Percentiles rank a stretch among this genome's conserved stretches.
Conservation (phyloP, 2,797 vertebrate species). For the Gastrophryne carolinensis region DNA sequence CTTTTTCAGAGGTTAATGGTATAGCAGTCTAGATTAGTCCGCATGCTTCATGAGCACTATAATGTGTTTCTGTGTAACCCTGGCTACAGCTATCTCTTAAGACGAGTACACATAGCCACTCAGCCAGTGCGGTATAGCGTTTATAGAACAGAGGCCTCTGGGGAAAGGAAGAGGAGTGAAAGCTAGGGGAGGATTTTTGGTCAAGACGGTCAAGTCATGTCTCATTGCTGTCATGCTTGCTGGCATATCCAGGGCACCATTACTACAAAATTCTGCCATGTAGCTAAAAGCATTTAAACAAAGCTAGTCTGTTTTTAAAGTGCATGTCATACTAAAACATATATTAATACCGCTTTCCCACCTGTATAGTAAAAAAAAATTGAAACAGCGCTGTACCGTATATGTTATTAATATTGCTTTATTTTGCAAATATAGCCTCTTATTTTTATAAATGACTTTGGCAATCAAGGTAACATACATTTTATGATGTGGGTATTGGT, state of each 20-base stretch:
- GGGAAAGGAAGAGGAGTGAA: conserved; percentile 51
- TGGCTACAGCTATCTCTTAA: conserved; percentile 53
- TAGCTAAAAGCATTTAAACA: neutral
- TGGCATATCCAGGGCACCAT: conserved; percentile 62
- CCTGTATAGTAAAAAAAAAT: no score
- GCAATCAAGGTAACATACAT: no score
- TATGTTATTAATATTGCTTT: no score
- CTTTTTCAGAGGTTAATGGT: conserved; percentile 59
- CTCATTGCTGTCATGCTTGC: conserved; percentile 59
- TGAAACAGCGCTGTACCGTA: no score
- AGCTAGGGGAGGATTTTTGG: conserved; percentile 53
- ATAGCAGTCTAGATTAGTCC: conserved; percentile 53
- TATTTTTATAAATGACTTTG: no score
- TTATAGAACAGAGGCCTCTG: conserved; percentile 50
- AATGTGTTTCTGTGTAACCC: conserved; percentile 36
- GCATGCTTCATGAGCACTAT: conserved; percentile 47
- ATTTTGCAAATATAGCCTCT: no score
- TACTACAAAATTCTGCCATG: conserved; percentile 50
- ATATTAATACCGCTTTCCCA: no score
- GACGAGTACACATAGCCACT: neutral
- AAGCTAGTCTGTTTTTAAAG: neutral
- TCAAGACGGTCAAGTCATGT: conserved; percentile 59
- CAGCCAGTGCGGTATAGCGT: conserved; percentile 34
- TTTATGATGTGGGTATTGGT: no score
- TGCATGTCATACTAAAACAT: neutral